Base-by-base conservation (phyloP, 2,113 vertebrate species). In the Nyctereutes procyonoides region DNA sequence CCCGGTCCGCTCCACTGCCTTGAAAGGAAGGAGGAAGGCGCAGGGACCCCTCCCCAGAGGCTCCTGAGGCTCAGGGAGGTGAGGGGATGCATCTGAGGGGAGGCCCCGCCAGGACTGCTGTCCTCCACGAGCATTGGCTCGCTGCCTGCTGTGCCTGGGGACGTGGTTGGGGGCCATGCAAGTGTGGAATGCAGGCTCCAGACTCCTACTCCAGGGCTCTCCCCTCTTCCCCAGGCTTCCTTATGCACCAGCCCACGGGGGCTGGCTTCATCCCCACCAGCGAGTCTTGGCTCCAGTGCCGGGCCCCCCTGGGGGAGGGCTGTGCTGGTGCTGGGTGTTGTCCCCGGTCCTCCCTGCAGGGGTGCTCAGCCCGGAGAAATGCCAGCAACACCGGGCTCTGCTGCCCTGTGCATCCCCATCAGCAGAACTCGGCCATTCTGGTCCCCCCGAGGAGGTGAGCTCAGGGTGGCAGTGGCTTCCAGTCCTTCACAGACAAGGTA, bases 321-420 rank as follows among this genome's bases (percentile, higher is more conserved):
- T 17, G 8, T 15, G 20, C 15, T 22, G 30, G 69, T n/a, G 48
- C 58, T 22, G 26, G 6, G 48, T 15, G 79, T 20, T 53, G n/a
- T 58, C 65, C 55, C 8, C 11, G 8, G 22, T 6, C 1, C 0
- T 56, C 9, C 0, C 69, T 26, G 6, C 20, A 3, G 12, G 12
- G 9, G 71, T 35, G 1, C 71, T 55, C 38, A n/a, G 67, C 16
- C 63, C 24, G 15, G 38, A 60, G 43, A 58, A 30, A 60, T 0
- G 19, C 22, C 38, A 28, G 62, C 8, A 0, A 26, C 16, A 1
- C 14, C 60, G 28, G 51, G 76, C 28, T 35, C 53, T 24, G 0
- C 1, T 11, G 55, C 5, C 9, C 28, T 26, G 5, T 2, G 11
- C 35, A 17, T 48, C 38, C 93, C 16, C 1, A 30, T 30, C 15